Base-by-base conservation (phyloP, 2,797 vertebrate species). In the Adrianichthys oophorus region DNA sequence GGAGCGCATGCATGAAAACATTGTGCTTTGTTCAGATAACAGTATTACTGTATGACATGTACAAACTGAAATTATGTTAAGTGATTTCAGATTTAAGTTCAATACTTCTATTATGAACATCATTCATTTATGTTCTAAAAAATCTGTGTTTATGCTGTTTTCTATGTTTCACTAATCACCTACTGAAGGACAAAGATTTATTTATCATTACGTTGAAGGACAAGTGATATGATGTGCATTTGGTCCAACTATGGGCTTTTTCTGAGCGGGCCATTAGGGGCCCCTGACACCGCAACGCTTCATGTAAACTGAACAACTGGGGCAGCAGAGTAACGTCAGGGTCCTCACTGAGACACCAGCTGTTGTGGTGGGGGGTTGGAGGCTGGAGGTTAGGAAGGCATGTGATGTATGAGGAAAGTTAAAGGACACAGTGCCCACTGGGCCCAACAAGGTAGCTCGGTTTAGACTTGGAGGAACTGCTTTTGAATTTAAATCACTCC, bases 341-440 rank as follows among this genome's bases (percentile, higher is more conserved):
- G 65, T 59, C 69, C 72, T 76, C 16, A 48, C 79, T 73, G 80
- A 82, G 79, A 87, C 48, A 62, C 86, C 88, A 90, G 88, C 88
- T 90, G 88, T 83, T 90, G 80, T 56, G 76, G 78, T 81, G 76
- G 82, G 74, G 80, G 82, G 80, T 63, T 70, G 70, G 56, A 59
- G 52, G 43, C 40, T 63, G 80, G 65, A 65, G 67, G 56, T 41
- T 66, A 43, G 52, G 48, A 70, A 83, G 78, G 74, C 70, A 83
- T 79, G 68, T 77, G 83, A 85, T 72, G 62, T 77, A 79, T 81
- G 83, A 67, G 65, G 64, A 79, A 81, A 74, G 68, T 80, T 75
- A 76, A 78, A 79, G 59, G 65, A 78, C 65, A 56, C 65, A 37
- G 52, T 63, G 19, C 56, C 50, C 65, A 62, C 18, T 44, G 48